phyloP scores from a whole-genome alignment of 2,888 invertebrate species.

The Chymomyza caudatula region DNA sequence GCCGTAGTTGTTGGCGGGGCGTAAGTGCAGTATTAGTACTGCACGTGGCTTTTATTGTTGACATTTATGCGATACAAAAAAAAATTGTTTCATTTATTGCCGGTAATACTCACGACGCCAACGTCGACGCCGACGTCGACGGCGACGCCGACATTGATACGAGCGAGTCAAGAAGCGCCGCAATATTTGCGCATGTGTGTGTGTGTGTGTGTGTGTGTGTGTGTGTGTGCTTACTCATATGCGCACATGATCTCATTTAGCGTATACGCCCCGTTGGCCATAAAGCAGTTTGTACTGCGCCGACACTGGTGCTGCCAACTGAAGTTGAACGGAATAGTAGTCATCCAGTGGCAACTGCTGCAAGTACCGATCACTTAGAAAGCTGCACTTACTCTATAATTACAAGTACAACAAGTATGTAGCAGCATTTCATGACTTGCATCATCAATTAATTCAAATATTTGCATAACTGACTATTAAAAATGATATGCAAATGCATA shows the following conservation, averaged over 20 bases:
- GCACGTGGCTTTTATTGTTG: constrained; percentile 13
- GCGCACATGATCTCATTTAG: constrained; percentile 5
- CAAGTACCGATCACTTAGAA: too few species aligned
- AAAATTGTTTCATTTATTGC: background rate
- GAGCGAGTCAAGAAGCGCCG: background rate
- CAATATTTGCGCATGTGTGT: background rate
- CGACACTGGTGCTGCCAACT: background rate
- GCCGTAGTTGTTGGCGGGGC: background rate
- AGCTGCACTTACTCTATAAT: too few species aligned
- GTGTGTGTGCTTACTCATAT: background rate
- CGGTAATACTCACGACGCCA: background rate
- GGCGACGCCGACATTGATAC: background rate
- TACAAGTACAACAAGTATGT: too few species aligned
- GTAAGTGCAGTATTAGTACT: background rate
- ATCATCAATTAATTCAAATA: background rate
- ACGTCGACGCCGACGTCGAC: too few species aligned
- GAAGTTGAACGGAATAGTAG: background rate
- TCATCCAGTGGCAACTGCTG: too few species aligned
- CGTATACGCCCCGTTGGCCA: background rate
- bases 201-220: background rate
- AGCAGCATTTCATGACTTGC: too few species aligned
- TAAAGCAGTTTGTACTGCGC: background rate
- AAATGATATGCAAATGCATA: background rate
- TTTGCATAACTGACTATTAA: background rate
- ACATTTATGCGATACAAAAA: constrained; percentile 4